Conservation (phyloP, 2,113 vertebrate species). For the Raja brachyura region DNA sequence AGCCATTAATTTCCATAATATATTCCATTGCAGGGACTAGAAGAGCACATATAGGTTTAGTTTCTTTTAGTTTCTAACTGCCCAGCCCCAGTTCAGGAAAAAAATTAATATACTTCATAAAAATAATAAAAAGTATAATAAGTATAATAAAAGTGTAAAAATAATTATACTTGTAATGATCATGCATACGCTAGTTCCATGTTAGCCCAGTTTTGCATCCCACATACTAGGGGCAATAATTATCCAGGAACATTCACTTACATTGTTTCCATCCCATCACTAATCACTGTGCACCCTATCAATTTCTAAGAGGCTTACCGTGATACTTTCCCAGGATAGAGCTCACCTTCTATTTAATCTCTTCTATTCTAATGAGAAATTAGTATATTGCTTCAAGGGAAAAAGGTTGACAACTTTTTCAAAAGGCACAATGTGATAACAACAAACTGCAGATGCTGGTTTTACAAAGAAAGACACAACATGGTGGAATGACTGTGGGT, state of each 20-base stretch:
- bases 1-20: conserved; percentile 23
- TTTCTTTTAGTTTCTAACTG: conserved; percentile 3
- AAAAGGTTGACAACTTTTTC: too few relatives aligned
- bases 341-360: not conserved
- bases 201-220: too few relatives aligned
- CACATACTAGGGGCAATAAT: not conserved
- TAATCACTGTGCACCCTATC: not conserved
- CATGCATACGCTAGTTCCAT: too few relatives aligned
- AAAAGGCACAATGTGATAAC: too few relatives aligned
- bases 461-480: too few relatives aligned
- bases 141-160: too few relatives aligned
- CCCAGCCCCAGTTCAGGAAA: not conserved
- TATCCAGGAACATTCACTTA: not conserved
- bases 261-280: not conserved
- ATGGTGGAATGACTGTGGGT: too few relatives aligned
- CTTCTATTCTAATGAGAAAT: not conserved
- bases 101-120: not conserved
- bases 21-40: not conserved
- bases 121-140: too few relatives aligned
- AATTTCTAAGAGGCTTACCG: not conserved
- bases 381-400: not conserved
- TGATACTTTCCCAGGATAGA: not conserved
- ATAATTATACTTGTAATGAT: too few relatives aligned
- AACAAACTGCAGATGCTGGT: too few relatives aligned
- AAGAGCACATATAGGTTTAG: not conserved